Evolutionary conservation across 1,140 invertebrate genomes (phyloP).

Genomic region (Aporrectodea caliginosa): DNA sequence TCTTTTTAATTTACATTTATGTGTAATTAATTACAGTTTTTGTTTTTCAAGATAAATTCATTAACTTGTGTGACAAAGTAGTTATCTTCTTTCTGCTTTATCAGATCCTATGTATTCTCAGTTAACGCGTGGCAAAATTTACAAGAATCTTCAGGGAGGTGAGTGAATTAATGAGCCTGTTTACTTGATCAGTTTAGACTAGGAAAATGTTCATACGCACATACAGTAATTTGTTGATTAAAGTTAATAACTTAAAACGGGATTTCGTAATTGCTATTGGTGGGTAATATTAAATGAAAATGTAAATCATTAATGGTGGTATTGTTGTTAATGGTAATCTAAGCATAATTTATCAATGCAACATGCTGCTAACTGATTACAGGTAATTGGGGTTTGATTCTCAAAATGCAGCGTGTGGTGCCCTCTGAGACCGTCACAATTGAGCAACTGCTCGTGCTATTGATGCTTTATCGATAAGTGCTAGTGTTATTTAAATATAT

Average conservation of each 20-base stretch:
- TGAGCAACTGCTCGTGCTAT: too few species aligned
- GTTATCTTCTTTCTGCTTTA: too few species aligned
- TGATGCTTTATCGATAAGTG: too few species aligned
- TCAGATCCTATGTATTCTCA: not conserved
- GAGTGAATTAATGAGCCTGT: not conserved
- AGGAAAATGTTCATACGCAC: not conserved
- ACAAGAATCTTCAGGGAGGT: slow-evolving; percentile 2
- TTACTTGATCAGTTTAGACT: not conserved
- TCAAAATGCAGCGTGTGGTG: too few species aligned
- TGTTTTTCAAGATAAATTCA: too few species aligned
- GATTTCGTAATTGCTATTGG: not conserved
- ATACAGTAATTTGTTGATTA: not conserved
- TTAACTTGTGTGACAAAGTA: too few species aligned
- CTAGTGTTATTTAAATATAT: too few species aligned
- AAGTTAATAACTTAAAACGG: not conserved
- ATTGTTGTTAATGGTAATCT: not conserved
- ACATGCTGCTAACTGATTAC: too few species aligned
- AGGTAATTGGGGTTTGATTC: too few species aligned
- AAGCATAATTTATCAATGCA: not conserved
- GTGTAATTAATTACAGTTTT: too few species aligned
- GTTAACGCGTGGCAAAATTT: not conserved
- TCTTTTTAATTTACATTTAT: too few species aligned
- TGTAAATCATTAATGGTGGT: not conserved
- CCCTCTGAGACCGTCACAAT: too few species aligned
- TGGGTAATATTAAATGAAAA: not conserved